Evolutionary conservation across 2,797 vertebrate genomes (phyloP).

Genomic region (Poeciliopsis presidionis): DNA sequence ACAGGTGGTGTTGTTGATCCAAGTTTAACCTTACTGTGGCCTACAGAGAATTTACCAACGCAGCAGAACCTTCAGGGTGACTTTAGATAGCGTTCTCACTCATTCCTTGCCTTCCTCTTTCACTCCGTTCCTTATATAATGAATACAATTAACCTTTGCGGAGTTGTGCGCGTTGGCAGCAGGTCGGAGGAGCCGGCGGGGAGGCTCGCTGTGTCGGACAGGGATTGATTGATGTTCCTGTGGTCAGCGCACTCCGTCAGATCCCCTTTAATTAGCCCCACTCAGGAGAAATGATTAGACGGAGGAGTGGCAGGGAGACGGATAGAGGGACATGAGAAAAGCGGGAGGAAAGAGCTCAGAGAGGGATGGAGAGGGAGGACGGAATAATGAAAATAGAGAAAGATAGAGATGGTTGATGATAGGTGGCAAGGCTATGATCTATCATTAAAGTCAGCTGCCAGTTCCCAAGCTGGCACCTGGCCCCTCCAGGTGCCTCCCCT

Average conservation of each 20-base stretch:
- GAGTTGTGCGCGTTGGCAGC: slow-evolving; percentile 65
- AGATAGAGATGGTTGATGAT: slow-evolving; percentile 30
- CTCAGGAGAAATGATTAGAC: slow-evolving; percentile 69
- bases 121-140: slow-evolving; percentile 73
- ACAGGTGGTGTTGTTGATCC: slow-evolving; percentile 51
- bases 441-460: slow-evolving; percentile 41
- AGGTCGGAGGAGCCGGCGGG: slow-evolving; percentile 66
- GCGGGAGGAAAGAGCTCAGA: slow-evolving; percentile 27
- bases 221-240: slow-evolving; percentile 82
- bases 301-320: slow-evolving; percentile 62
- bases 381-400: slow-evolving; percentile 26
- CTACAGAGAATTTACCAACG: slow-evolving; percentile 45
- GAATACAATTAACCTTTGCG: slow-evolving; percentile 85
- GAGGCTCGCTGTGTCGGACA: slow-evolving; percentile 66
- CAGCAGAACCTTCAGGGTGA: slow-evolving; percentile 73
- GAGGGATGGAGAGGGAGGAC: slow-evolving; percentile 16
- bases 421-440: slow-evolving; percentile 50
- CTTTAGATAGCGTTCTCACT: slow-evolving; percentile 56
- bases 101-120: slow-evolving; percentile 26
- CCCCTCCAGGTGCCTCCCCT: too few relatives aligned
- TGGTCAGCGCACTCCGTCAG: slow-evolving; percentile 75
- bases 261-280: slow-evolving; percentile 80
- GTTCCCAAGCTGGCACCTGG: slow-evolving; percentile 5
- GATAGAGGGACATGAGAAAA: slow-evolving; percentile 44
- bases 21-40: slow-evolving; percentile 58